Conservation (phyloP, 2,888 invertebrate genomes). For the Hybos culiciformis region DNA sequence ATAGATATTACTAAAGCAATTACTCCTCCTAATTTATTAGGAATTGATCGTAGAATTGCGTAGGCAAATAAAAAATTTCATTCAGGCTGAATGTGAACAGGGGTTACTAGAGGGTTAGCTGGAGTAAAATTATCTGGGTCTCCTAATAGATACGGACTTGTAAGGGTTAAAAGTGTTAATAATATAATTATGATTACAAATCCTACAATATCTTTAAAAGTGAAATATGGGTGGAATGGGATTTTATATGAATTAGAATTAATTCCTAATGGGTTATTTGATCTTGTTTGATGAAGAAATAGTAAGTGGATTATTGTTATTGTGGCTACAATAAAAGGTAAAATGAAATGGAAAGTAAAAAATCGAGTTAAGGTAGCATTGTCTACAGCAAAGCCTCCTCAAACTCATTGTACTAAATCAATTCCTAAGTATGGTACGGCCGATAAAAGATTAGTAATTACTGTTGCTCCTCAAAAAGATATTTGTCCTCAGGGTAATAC, state of each 20-base stretch:
- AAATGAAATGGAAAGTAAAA: constrained; percentile 56
- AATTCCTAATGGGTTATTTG: constrained; percentile 50
- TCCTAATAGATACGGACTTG: constrained; percentile 45
- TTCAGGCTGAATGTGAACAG: constrained; percentile 68
- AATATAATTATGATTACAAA: constrained; percentile 42
- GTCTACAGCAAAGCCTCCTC: constrained; percentile 62
- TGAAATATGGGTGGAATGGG: constrained; percentile 52
- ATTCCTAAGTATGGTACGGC: constrained; percentile 55
- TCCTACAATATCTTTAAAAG: constrained; percentile 48
- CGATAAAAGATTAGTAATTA: constrained; percentile 63
- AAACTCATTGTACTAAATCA: constrained; percentile 53
- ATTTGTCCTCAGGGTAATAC: constrained; percentile 69
- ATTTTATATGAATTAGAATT: constrained; percentile 55
- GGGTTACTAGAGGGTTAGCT: constrained; percentile 39
- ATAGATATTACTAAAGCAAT: constrained; percentile 41
- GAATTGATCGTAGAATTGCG: constrained; percentile 65
- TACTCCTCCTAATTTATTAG: constrained; percentile 66
- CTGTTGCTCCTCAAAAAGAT: constrained; percentile 67
- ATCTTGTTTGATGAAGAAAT: constrained; percentile 53
- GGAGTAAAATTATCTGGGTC: constrained; percentile 64
- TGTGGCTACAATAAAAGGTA: constrained; percentile 52
- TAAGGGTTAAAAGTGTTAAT: constrained; percentile 40
- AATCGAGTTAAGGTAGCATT: constrained; percentile 62
- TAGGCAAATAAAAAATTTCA: constrained; percentile 76
- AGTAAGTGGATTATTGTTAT: constrained; percentile 49